Conservation (phyloP, 2,113 vertebrate genomes). For the Tragelaphus imberbis region DNA sequence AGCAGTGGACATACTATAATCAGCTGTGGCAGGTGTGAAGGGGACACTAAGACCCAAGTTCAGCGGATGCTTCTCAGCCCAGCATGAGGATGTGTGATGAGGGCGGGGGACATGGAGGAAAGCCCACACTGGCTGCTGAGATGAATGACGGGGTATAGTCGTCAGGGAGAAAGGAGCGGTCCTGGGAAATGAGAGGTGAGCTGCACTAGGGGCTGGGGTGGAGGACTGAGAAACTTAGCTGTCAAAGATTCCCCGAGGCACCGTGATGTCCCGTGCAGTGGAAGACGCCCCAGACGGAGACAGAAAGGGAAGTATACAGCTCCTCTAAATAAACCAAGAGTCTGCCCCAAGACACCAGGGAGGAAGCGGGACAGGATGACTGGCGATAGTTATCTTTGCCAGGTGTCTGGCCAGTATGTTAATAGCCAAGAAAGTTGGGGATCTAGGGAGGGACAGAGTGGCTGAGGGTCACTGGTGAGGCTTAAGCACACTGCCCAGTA, state of each 20-base stretch:
- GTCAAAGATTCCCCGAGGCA: neutral
- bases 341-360: neutral
- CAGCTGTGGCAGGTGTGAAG: neutral
- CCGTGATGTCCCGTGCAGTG: neutral
- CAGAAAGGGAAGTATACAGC: neutral
- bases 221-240: neutral
- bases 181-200: neutral
- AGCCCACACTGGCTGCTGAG: neutral
- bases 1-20: slow-evolving; percentile 44
- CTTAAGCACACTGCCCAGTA: neutral
- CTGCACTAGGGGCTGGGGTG: neutral
- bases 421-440: neutral
- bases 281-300: neutral
- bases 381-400: neutral
- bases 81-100: neutral
- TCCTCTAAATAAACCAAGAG: neutral
- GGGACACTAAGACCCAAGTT: neutral
- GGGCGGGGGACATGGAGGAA: neutral
- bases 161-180: neutral
- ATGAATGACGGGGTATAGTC: neutral
- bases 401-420: neutral
- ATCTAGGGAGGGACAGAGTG: neutral
- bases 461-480: neutral
- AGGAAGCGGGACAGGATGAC: neutral
- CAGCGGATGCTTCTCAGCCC: neutral